Conservation (phyloP, 2,888 invertebrate genomes). For the Lacanobia oleracea region DNA sequence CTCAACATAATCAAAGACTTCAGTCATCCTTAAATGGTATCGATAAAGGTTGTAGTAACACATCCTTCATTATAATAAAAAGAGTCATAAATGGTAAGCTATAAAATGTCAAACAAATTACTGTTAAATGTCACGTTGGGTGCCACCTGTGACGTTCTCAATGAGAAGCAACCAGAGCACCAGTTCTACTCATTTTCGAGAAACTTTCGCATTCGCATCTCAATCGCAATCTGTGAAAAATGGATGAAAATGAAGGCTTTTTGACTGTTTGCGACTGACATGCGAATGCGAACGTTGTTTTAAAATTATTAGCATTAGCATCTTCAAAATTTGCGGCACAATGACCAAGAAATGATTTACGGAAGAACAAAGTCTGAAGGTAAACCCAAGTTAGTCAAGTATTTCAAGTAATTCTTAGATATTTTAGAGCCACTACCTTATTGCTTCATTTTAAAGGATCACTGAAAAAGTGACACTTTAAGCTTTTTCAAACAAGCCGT, state of each 20-base stretch:
- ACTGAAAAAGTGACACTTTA: not conserved
- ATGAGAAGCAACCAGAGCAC: not conserved
- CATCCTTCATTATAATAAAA: not conserved
- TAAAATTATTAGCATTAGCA: not conserved
- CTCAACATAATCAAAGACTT: too few relatives aligned
- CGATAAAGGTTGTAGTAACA: not conserved
- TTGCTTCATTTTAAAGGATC: not conserved
- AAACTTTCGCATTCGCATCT: too few relatives aligned
- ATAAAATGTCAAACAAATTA: not conserved
- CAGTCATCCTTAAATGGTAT: too few relatives aligned
- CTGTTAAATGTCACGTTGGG: not conserved
- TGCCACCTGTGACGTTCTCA: not conserved
- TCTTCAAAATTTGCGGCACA: not conserved
- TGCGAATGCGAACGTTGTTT: too few relatives aligned
- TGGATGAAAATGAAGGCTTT: too few relatives aligned
- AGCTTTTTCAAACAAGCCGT: not conserved
- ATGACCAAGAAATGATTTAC: not conserved
- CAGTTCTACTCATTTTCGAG: too few relatives aligned
- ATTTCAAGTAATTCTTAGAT: not conserved
- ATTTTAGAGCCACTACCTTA: not conserved
- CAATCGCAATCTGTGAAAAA: too few relatives aligned
- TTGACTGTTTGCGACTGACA: too few relatives aligned
- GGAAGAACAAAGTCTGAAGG: constrained; percentile 11
- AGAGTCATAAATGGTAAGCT: not conserved
- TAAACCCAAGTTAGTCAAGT: constrained; percentile 1